Evolutionary conservation across 2,797 vertebrate species (phyloP), one percentile per base, ranked within the genome.

Genomic region (Graptemys geographica): DNA sequence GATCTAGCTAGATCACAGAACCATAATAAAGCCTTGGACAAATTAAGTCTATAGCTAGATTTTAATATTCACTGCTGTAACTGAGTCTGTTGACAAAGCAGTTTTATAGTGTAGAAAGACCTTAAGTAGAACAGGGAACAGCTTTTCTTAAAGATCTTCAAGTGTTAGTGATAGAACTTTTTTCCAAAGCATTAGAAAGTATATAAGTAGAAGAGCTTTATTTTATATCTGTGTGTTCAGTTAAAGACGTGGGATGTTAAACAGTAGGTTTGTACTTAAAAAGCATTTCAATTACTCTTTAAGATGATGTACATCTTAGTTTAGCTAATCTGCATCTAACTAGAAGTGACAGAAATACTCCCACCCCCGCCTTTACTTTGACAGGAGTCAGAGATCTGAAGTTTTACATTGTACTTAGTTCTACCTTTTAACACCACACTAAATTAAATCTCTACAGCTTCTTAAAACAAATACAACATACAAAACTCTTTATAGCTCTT

Each of bases 181-280:
- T n/a, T n/a, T n/a, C n/a, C n/a, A 59, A 62, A 84, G 23, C 11
- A 81, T 87, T 28, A 72, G 56, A 84, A 81, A 16, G 80, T 37
- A 92, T 89, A 93, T 31, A 83, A 79, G 25, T 33, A 93, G 37
- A 1, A 94, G 13, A 91, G 84, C 0, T 0, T 56, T 79, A 81
- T 33, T 31, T 57, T 93, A 33, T 88, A 37, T 23, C 52, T 56
- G 21, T 51, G 27, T 52, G 13, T 53, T 91, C 74, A 91, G 79
- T 84, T 93, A 86, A 2, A 93, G 41, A 90, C 47, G 51, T 83
- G 87, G 59, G 94, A 90, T 41, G 49, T 79, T 88, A 23, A 93
- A 57, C 31, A 91, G 82, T 28, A 93, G 84, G 84, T 72, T n/a
- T 72, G 37, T 72, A 72, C 69, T 69, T 41, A 72, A 72, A 72